Percentiles rank a stretch among this genome's conserved stretches.
These are phyloP conservation scores for Troides helena DNA, from an alignment of 2,888 invertebrate species.

Conservation along the genomic window DNA sequence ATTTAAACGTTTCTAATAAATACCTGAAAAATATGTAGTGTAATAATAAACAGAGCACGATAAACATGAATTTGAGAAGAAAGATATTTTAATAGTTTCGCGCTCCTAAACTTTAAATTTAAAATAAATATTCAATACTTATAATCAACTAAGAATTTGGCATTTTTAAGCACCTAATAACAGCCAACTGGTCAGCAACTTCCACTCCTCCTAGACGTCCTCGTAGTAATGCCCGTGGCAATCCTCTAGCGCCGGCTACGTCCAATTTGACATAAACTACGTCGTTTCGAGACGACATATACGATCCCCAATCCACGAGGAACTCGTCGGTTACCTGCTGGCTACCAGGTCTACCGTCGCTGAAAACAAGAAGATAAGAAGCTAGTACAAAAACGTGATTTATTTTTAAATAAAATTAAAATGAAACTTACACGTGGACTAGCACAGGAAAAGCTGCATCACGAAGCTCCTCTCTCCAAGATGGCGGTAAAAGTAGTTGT, in stretches of 20 bases:
- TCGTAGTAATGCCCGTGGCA: conserved; percentile 90
- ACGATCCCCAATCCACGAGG: conserved; percentile 93
- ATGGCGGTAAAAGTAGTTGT: conserved; percentile 92
- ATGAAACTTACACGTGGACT: conserved; percentile 87
- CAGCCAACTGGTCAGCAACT: conserved; percentile 94
- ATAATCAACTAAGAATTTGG: not conserved
- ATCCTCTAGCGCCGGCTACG: conserved; percentile 91
- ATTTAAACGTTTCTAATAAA: conserved; percentile 89
- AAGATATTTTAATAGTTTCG: too few relatives aligned
- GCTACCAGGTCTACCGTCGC: conserved; percentile 95
- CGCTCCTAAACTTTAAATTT: too few relatives aligned
- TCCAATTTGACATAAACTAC: conserved; percentile 95
- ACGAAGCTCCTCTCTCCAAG: conserved; percentile 90
- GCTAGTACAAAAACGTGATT: not conserved
- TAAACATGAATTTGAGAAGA: not conserved
- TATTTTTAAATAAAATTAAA: not conserved
- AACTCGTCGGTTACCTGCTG: conserved; percentile 94
- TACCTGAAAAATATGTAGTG: conserved; percentile 74
- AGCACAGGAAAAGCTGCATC: conserved; percentile 94
- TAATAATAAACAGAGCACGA: not conserved
- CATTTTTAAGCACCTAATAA: conserved; percentile 82
- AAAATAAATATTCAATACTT: not conserved
- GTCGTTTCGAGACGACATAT: conserved; percentile 94
- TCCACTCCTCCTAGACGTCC: conserved; percentile 93
- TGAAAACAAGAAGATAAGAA: conserved; percentile 54